Conservation (phyloP, 2,888 invertebrate species). For the Drosophila meridionalis region DNA sequence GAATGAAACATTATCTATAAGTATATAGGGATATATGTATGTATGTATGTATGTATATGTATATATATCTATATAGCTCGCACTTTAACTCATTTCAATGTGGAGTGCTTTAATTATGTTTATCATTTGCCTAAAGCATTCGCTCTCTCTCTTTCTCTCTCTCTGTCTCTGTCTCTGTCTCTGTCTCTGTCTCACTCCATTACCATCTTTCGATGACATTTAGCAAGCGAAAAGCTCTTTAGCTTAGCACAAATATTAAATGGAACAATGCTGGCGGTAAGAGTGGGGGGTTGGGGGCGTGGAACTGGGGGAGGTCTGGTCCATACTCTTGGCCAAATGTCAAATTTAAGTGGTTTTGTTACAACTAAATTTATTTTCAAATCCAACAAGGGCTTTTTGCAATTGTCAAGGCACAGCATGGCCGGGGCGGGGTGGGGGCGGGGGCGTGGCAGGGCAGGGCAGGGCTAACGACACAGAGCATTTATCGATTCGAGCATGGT, state of each 20-base stretch:
- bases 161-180: not conserved
- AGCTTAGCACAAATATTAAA: constrained; percentile 13
- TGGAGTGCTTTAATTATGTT: not conserved
- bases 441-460: not conserved
- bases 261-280: not conserved
- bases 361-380: constrained; percentile 10
- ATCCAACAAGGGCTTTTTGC: constrained; percentile 1
- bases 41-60: not conserved
- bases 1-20: not conserved
- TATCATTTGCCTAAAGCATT: not conserved
- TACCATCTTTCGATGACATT: constrained; percentile 1
- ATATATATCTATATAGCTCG: not conserved
- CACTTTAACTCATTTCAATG: not conserved
- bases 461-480: constrained; percentile 6
- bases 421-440: not conserved
- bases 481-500: constrained; percentile 48
- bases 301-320: too few relatives aligned
- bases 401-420: not conserved
- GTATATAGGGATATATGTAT: not conserved
- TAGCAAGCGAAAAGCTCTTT: constrained; percentile 8
- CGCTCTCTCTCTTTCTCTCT: not conserved
- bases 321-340: constrained; percentile 3
- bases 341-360: constrained; percentile 11
- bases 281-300: not conserved
- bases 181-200: not conserved